A percentile compares a stretch with the other conserved stretches of the same genome.
phyloP scores from a whole-genome alignment of 2,888 invertebrate genomes.

The Cephus rjabovi region DNA sequence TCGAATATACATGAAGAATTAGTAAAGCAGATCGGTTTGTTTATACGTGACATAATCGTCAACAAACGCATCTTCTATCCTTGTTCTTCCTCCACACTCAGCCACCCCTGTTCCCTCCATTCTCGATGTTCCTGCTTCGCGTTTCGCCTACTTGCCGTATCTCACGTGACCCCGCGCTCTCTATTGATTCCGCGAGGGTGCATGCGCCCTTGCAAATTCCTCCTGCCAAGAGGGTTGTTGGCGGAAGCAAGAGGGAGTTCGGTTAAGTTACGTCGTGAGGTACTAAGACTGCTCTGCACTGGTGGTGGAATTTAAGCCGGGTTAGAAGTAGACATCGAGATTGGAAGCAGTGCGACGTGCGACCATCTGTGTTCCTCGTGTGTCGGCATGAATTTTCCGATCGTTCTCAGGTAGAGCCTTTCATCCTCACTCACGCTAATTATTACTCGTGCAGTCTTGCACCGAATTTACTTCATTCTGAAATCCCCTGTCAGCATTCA shows the following conservation, averaged over 20 bases:
- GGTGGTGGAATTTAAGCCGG: background rate
- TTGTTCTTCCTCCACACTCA: background rate
- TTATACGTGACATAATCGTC: conserved; percentile 34
- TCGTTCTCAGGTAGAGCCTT: background rate
- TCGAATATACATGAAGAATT: background rate
- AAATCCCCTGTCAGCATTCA: background rate
- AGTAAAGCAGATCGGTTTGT: conserved; percentile 20
- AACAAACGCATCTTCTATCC: conserved; percentile 24
- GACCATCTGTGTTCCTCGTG: background rate
- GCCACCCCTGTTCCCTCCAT: conserved; percentile 18
- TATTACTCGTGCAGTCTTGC: background rate
- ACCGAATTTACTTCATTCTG: background rate
- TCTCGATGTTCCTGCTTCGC: conserved; percentile 14
- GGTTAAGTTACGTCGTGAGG: background rate
- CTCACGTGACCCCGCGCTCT: conserved; percentile 57
- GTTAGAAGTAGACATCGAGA: background rate
- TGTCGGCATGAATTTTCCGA: background rate
- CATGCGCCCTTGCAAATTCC: conserved; percentile 58
- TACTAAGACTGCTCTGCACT: background rate
- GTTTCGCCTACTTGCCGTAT: conserved; percentile 6
- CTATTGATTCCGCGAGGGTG: conserved; percentile 60
- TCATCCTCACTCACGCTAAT: background rate
- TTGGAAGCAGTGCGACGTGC: background rate
- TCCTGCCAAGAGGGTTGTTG: conserved; percentile 39
- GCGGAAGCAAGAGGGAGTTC: conserved; percentile 1